Percentiles rank a stretch among this genome's conserved stretches.
These are phyloP conservation scores for Graphium colonna DNA, from an alignment of 2,888 invertebrate genomes.

Conservation along the genomic window DNA sequence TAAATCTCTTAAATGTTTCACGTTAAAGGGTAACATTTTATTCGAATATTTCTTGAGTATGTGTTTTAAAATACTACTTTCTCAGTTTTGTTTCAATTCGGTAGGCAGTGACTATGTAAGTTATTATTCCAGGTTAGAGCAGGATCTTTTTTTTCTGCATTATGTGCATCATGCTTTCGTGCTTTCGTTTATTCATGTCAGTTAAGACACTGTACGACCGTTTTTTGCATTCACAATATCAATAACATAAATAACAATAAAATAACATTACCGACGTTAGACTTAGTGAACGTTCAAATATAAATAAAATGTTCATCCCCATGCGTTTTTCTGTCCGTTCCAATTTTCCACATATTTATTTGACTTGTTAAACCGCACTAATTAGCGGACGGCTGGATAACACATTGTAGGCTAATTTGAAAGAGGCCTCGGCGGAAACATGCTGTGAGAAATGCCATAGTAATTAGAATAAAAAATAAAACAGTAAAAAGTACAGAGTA, in stretches of 20 bases:
- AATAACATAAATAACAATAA: background rate
- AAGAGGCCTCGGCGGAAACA: slow-evolving; percentile 25
- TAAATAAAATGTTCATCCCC: background rate
- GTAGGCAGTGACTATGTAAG: no score
- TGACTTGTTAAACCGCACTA: slow-evolving; percentile 39
- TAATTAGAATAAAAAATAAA: no score
- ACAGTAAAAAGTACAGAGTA: background rate
- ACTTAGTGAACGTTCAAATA: background rate
- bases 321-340: background rate
- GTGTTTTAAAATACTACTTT: no score
- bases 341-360: slow-evolving; percentile 1
- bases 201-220: no score
- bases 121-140: no score
- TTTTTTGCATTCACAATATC: background rate
- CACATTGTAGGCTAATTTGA: slow-evolving; percentile 26
- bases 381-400: slow-evolving; percentile 40
- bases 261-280: background rate
- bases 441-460: background rate
- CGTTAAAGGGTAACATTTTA: no score
- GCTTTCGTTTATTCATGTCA: no score
- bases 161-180: no score
- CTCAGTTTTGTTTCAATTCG: no score
- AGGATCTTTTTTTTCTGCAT: no score
- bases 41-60: no score
- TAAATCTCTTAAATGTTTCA: no score